Evolutionary conservation across 2,888 invertebrate species (phyloP).

Genomic region (Lasioglossum malachurum): DNA sequence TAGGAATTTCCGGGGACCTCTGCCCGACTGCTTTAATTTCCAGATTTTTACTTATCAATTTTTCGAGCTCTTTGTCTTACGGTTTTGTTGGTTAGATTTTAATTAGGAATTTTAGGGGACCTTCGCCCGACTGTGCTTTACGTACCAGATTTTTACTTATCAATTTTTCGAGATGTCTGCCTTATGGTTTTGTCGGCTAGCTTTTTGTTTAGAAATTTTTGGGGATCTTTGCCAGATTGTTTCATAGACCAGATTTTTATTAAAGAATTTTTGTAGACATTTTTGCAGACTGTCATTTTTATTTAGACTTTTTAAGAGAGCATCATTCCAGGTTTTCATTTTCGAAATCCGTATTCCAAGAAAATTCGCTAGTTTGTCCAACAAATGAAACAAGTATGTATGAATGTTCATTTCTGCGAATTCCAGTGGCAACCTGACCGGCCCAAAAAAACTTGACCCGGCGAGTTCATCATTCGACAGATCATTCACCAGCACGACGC

Average conservation of each 20-base stretch:
- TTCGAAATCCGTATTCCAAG: neutral
- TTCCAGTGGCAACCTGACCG: neutral
- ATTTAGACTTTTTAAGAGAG: neutral
- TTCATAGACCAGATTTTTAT: neutral
- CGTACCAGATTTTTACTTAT: neutral
- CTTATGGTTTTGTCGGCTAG: too few species aligned
- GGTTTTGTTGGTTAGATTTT: too few species aligned
- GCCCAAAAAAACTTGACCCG: neutral
- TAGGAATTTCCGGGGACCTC: neutral
- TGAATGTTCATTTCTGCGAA: neutral
- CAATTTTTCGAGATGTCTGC: too few species aligned
- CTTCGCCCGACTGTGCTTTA: neutral
- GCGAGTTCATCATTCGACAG: too few species aligned
- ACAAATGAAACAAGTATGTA: neutral
- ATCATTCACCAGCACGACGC: neutral
- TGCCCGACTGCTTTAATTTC: neutral
- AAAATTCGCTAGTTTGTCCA: neutral
- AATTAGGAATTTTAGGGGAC: neutral
- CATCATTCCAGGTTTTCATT: neutral
- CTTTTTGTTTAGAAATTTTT: neutral
- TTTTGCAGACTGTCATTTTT: too few species aligned
- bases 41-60: neutral
- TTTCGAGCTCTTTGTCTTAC: too few species aligned
- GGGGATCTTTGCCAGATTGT: neutral
- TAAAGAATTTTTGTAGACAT: neutral